Evolutionary conservation across 2,888 invertebrate genomes (phyloP).

Genomic region (Tridacna crocea): DNA sequence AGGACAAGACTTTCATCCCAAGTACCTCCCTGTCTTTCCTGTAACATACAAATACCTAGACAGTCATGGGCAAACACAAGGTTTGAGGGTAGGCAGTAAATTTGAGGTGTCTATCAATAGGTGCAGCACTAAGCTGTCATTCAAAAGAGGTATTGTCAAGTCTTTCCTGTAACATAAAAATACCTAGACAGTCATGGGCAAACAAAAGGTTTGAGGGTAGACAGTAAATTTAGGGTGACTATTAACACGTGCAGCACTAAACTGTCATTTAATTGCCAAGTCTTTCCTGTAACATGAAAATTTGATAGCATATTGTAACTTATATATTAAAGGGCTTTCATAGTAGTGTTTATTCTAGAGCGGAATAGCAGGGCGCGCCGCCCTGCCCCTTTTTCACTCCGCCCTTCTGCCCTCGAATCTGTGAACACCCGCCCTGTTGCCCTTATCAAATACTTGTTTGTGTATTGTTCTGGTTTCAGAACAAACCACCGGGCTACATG

Average conservation of each 20-base stretch:
- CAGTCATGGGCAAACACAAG: not conserved
- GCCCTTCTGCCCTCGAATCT: too few relatives aligned
- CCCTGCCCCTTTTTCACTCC: too few relatives aligned
- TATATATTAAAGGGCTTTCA: too few relatives aligned
- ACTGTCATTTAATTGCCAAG: constrained; percentile 88
- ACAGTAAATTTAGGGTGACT: constrained; percentile 96
- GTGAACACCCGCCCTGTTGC: too few relatives aligned
- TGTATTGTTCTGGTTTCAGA: too few relatives aligned
- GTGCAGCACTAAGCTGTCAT: constrained; percentile 90
- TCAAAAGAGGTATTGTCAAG: constrained; percentile 87
- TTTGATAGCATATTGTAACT: too few relatives aligned
- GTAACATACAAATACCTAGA: constrained; percentile 33
- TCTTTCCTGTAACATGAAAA: constrained; percentile 84
- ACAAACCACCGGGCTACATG: too few relatives aligned
- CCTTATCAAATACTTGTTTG: too few relatives aligned
- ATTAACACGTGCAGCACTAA: constrained; percentile 92
- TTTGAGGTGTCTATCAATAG: constrained; percentile 94
- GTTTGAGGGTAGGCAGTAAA: constrained; percentile 93
- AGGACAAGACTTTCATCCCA: constrained; percentile 89
- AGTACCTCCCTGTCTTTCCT: constrained; percentile 87
- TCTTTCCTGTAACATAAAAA: constrained; percentile 84
- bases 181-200: not conserved
- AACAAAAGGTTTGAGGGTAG: constrained; percentile 86
- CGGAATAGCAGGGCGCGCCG: too few relatives aligned
- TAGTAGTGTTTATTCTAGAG: too few relatives aligned